These are phyloP conservation scores for Heliothis peltigera DNA, from an alignment of 2,888 invertebrate species.

Conservation along the genomic window DNA sequence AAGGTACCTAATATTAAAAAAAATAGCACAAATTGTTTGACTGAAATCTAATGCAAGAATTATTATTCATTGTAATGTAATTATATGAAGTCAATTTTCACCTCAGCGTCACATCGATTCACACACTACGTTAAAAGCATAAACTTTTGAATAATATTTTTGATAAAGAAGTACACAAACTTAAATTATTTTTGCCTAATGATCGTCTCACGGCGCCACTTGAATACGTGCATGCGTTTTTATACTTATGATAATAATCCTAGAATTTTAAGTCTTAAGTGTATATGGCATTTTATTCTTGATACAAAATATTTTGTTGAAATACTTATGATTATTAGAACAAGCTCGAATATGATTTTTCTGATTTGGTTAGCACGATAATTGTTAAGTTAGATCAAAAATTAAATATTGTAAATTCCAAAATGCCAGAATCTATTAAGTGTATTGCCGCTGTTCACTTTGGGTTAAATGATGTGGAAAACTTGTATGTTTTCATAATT, in stretches of 20 bases:
- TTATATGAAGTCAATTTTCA: not conserved
- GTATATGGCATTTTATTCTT: slow-evolving; percentile 15
- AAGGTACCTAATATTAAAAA: not conserved
- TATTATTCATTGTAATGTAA: not conserved
- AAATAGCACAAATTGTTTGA: not conserved
- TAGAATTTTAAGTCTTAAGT: slow-evolving; percentile 27
- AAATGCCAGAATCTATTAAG: too few species aligned
- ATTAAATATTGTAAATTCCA: too few species aligned
- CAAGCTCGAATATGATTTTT: not conserved
- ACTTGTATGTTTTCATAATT: too few species aligned
- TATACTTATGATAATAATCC: slow-evolving; percentile 30
- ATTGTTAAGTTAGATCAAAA: too few species aligned
- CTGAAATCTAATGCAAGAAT: not conserved
- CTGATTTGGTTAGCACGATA: not conserved
- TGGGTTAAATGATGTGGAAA: too few species aligned
- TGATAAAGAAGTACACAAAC: too few species aligned
- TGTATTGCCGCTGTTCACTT: too few species aligned
- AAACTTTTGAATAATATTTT: not conserved
- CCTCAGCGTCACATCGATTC: slow-evolving; percentile 1
- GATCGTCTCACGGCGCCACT: slow-evolving; percentile 9
- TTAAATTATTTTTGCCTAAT: not conserved
- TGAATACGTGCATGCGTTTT: slow-evolving; percentile 34
- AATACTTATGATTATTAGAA: slow-evolving; percentile 8
- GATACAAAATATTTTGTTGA: slow-evolving; percentile 9
- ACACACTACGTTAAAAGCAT: not conserved